Evolutionary conservation across 1,140 invertebrate species (phyloP).

Genomic region (Drosophila tani): DNA sequence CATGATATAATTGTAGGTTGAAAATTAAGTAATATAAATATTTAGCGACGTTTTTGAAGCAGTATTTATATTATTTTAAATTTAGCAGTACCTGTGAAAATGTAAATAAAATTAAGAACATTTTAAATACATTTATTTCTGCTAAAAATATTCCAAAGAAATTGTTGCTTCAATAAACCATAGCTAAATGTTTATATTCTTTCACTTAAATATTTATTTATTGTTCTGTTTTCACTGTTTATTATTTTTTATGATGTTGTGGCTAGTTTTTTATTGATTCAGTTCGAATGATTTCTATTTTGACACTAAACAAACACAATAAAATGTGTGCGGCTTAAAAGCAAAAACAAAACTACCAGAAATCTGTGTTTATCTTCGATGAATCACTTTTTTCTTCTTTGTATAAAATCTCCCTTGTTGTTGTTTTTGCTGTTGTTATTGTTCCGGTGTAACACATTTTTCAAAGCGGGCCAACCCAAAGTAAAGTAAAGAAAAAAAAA

Average conservation of each 20-base stretch:
- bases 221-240: background rate
- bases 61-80: background rate
- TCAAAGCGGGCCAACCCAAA: conserved; percentile 35
- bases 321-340: conserved; percentile 17
- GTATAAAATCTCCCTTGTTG: conserved; percentile 13
- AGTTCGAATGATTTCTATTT: conserved; percentile 72
- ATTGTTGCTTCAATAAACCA: background rate
- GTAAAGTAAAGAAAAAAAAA: conserved; percentile 28
- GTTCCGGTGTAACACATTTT: conserved; percentile 38
- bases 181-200: background rate
- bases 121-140: background rate
- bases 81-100: too few species aligned
- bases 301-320: conserved; percentile 53
- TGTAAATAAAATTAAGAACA: too few species aligned
- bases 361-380: conserved; percentile 22
- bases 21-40: background rate
- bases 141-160: too few species aligned
- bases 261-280: conserved; percentile 36
- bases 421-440: background rate
- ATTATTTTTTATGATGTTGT: conserved; percentile 14
- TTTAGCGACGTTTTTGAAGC: background rate
- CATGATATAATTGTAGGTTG: conserved; percentile 5
- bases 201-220: background rate
- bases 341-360: conserved; percentile 13
- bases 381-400: conserved; percentile 31